phyloP scores from a whole-genome alignment of 2,797 vertebrate species.

The Telmatherina bonti region DNA sequence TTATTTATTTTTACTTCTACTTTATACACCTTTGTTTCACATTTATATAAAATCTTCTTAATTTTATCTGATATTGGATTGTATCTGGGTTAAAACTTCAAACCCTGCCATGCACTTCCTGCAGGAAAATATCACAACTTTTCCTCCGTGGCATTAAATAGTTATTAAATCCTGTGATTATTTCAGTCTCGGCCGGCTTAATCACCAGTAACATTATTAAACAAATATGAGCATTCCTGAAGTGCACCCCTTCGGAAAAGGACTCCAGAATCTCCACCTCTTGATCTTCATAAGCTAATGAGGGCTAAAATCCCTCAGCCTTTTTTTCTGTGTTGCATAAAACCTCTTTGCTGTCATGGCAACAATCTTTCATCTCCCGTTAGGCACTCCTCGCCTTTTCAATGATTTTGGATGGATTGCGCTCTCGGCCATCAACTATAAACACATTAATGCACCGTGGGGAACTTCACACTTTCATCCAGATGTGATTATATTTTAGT shows the following conservation, averaged over 20 bases:
- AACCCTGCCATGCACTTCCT: slow-evolving; percentile 2
- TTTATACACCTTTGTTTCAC: too few relatives aligned
- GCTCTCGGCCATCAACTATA: background rate
- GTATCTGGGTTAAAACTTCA: background rate
- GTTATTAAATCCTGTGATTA: background rate
- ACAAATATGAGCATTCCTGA: slow-evolving; percentile 20
- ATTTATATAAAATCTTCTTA: too few relatives aligned
- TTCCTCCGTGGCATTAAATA: background rate
- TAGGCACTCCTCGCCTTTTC: background rate
- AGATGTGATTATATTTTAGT: slow-evolving; percentile 12
- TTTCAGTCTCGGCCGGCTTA: slow-evolving; percentile 8
- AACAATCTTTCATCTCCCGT: slow-evolving; percentile 13
- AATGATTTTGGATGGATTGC: slow-evolving; percentile 27
- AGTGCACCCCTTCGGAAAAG: slow-evolving; percentile 15
- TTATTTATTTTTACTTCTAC: too few relatives aligned
- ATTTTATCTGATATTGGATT: too few relatives aligned
- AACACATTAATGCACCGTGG: slow-evolving; percentile 21
- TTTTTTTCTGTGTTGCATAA: slow-evolving; percentile 29
- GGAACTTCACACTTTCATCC: slow-evolving; percentile 15
- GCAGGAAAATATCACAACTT: background rate
- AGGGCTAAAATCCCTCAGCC: slow-evolving; percentile 41
- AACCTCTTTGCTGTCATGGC: slow-evolving; percentile 65
- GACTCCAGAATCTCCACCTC: slow-evolving; percentile 16
- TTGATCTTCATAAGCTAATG: slow-evolving; percentile 55
- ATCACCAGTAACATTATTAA: slow-evolving; percentile 12